Evolutionary conservation across 1,140 invertebrate species (phyloP), one percentile per base, ranked within the genome.

Genomic region (Rhizoglyphus robini): DNA sequence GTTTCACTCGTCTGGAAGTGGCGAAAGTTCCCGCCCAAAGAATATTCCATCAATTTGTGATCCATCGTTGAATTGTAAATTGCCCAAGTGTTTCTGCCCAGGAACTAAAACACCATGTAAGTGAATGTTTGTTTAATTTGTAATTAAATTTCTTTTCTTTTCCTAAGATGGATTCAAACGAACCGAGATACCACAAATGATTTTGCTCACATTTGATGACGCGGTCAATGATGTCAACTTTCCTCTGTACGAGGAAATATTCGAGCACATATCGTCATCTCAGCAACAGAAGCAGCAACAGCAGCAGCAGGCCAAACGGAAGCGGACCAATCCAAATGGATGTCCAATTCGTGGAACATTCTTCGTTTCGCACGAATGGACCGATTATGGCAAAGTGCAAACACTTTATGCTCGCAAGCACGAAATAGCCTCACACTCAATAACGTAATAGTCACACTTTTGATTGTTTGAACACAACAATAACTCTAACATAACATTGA

Each of bases 311-410:
- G 18, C 8, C 75, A 87, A 92, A 75, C 88, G 88, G 73, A 88
- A 88, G 65, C 81, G 90, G 68, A 84, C 83, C 60, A 96, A 96
- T 76, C 90, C 91, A 4, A 96, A 96, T 76, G 92, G 93, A 41
- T 73, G 72, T 58, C 91, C 93, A 0, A 94, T 98, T 69, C 81
- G 85, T 27, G 92, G 89, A 31, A 96, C 93, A 30, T 95, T 97
- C 80, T 98, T 96, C 76, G 89, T 97, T 30, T 96, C 91, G 48
- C 92, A 97, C 76, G 90, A 96, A 76, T 96, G 89, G 88, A 97
- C 92, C 29, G 91, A 97, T 79, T 97, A 97, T 80, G 88, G 88
- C 76, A 88, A 95, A 80, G 91, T 96, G 30, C 91, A 96, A 78
- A 94, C 93, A 76, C 81, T 97, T 51, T 96, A 96, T 76, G 81